Percentiles rank a stretch among this genome's conserved stretches.
phyloP scores from a whole-genome alignment of 1,140 invertebrate species.

The Mya arenaria region DNA sequence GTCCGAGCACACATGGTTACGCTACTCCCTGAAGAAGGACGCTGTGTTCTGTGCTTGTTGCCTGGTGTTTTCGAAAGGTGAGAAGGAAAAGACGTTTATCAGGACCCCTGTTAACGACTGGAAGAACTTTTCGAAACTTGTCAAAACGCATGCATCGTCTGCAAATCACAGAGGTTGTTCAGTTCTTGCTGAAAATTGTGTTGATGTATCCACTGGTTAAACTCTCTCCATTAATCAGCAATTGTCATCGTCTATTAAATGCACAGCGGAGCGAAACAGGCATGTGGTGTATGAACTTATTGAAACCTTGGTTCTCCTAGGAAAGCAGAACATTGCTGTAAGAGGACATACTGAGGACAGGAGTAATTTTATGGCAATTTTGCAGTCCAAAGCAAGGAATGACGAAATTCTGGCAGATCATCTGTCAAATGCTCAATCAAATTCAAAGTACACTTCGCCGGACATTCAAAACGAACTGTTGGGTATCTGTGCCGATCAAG shows the following conservation, averaged over 20 bases:
- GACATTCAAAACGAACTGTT: constrained; percentile 19
- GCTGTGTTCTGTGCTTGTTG: neutral
- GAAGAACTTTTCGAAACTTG: neutral
- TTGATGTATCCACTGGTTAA: too few relatives aligned
- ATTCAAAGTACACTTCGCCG: constrained; percentile 10
- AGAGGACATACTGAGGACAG: neutral
- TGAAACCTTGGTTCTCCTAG: constrained; percentile 2
- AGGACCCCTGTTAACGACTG: neutral
- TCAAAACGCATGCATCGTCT: neutral
- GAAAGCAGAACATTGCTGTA: constrained; percentile 5
- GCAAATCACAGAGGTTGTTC: neutral
- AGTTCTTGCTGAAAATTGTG: too few relatives aligned
- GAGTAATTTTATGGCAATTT: neutral
- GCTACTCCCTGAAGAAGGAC: neutral
- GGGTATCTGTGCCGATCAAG: neutral
- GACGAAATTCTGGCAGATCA: constrained; percentile 1
- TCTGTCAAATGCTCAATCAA: constrained; percentile 6
- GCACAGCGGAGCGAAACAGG: neutral
- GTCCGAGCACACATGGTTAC: neutral
- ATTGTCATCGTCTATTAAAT: neutral
- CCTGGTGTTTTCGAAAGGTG: neutral
- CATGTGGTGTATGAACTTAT: constrained; percentile 3
- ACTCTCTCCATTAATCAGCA: too few relatives aligned
- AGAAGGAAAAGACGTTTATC: neutral
- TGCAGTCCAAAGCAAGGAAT: neutral